Conservation (phyloP, 2,888 invertebrate species). For the Agrypnus murinus region DNA sequence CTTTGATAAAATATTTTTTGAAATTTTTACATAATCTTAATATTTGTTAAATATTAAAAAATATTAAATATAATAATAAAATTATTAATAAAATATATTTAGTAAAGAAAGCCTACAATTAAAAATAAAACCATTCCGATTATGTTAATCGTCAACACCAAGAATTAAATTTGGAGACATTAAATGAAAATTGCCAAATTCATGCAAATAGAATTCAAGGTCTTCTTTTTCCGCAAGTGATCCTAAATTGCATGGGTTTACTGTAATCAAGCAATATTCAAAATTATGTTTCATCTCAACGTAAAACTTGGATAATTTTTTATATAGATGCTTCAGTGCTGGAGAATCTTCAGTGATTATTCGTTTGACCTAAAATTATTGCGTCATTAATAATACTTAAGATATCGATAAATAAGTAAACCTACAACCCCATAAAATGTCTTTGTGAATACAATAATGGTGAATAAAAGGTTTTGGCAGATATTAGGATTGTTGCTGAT, state of each 20-base stretch:
- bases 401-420: too few relatives aligned
- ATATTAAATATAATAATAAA: too few relatives aligned
- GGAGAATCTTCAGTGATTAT: constrained; percentile 27
- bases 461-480: constrained; percentile 42
- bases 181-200: constrained; percentile 18
- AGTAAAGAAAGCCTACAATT: too few relatives aligned
- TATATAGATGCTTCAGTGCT: constrained; percentile 17
- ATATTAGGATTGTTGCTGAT: constrained; percentile 23
- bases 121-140: too few relatives aligned
- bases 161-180: constrained; percentile 15
- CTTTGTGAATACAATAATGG: constrained; percentile 29
- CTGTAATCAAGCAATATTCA: constrained; percentile 22
- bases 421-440: constrained; percentile 24
- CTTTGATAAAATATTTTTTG: too few relatives aligned
- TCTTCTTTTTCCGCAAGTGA: constrained; percentile 14
- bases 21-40: too few relatives aligned
- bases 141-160: constrained; percentile 13
- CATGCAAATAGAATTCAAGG: constrained; percentile 27
- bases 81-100: too few relatives aligned
- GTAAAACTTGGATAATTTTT: constrained; percentile 9
- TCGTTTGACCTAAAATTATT: constrained; percentile 21
- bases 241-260: constrained; percentile 21
- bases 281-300: constrained; percentile 16
- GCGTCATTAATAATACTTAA: background rate
- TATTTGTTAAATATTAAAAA: too few relatives aligned